These are phyloP conservation scores for Muscicapa comitata DNA, from an alignment of 2,797 vertebrate species.

Conservation along the genomic window DNA sequence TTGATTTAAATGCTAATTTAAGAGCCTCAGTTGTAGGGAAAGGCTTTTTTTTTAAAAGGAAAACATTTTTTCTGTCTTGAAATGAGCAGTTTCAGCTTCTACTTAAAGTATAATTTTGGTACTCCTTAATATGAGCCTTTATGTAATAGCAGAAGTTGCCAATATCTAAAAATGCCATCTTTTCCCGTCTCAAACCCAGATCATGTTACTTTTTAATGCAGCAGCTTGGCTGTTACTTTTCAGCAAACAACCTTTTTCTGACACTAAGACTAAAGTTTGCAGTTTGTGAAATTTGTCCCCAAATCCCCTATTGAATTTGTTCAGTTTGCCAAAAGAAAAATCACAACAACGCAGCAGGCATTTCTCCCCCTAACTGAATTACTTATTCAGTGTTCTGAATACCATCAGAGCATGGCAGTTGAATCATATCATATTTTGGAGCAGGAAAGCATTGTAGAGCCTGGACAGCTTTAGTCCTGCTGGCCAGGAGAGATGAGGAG, in stretches of 20 bases:
- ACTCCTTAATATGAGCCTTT: neutral
- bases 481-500: neutral
- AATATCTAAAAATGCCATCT: neutral
- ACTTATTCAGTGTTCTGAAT: neutral
- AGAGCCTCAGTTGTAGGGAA: neutral
- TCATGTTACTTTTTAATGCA: neutral
- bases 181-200: neutral
- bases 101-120: neutral
- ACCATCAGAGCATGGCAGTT: neutral
- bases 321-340: neutral
- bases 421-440: neutral
- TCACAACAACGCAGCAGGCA: neutral
- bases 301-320: neutral
- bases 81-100: neutral
- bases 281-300: neutral
- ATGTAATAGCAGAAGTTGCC: neutral
- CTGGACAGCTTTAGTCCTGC: neutral
- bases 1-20: neutral
- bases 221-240: neutral
- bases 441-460: neutral
- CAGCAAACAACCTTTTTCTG: neutral
- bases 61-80: neutral
- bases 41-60: neutral
- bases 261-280: neutral
- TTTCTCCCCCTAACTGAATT: neutral